A percentile compares a stretch with the other conserved stretches of the same genome.
phyloP scores from a whole-genome alignment of 1,140 invertebrate species.

The Drosophila tropicalis region DNA sequence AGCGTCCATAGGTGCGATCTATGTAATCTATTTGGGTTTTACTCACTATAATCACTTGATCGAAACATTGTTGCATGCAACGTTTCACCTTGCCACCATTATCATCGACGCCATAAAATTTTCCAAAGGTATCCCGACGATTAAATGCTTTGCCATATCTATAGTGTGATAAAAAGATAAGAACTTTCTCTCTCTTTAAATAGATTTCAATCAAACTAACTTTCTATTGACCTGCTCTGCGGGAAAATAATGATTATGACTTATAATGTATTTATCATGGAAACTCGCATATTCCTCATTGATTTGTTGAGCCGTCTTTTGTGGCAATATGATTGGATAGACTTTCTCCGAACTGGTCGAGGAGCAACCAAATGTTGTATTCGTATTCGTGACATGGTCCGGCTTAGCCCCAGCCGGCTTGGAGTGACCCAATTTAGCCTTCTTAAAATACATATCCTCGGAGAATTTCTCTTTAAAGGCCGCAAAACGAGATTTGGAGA shows the following conservation, averaged over 20 bases:
- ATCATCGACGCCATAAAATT: neutral
- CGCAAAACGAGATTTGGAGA: constrained; percentile 62
- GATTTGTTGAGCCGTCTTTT: constrained; percentile 53
- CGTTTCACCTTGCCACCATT: constrained; percentile 53
- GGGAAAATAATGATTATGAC: constrained; percentile 75
- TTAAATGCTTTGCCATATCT: constrained; percentile 63
- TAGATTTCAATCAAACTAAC: constrained; percentile 23
- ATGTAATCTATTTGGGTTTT: constrained; percentile 67
- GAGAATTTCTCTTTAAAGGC: constrained; percentile 69
- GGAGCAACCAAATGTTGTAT: constrained; percentile 51
- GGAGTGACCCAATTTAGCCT: constrained; percentile 45
- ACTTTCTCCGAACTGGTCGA: constrained; percentile 1
- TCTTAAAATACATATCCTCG: constrained; percentile 67
- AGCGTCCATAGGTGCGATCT: constrained; percentile 48
- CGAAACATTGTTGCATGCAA: constrained; percentile 50
- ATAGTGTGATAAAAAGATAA: neutral
- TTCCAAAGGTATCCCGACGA: constrained; percentile 28
- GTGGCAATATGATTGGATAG: constrained; percentile 59
- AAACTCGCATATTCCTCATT: constrained; percentile 51
- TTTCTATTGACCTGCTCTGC: constrained; percentile 60
- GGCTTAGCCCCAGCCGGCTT: constrained; percentile 59
- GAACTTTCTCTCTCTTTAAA: neutral
- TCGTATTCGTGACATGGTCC: constrained; percentile 57
- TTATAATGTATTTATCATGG: constrained; percentile 67
- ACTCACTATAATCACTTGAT: constrained; percentile 59